Evolutionary conservation across 2,797 vertebrate genomes (phyloP).

Genomic region (Poeciliopsis infans): DNA sequence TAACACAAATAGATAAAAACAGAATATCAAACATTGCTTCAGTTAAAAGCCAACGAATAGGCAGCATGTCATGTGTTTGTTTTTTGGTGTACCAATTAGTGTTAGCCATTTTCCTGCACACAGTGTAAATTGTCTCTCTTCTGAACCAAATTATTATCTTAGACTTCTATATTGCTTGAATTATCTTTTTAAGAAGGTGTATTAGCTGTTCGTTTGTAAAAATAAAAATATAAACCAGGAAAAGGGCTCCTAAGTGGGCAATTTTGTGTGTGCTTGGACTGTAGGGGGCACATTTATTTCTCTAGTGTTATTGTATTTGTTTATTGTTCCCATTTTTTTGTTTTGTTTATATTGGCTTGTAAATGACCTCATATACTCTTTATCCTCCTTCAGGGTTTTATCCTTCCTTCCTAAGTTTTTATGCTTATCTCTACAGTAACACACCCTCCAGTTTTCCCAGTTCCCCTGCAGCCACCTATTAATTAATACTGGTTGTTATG

Average conservation of each 20-base stretch:
- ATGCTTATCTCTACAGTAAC: conserved; percentile 20
- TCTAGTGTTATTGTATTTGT: not conserved
- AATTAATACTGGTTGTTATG: conserved; percentile 60
- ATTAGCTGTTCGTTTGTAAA: not conserved
- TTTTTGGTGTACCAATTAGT: not conserved
- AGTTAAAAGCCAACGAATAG: too few relatives aligned
- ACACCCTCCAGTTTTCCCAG: conserved; percentile 15
- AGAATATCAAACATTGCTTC: too few relatives aligned
- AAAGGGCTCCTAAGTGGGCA: not conserved
- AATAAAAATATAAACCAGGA: not conserved
- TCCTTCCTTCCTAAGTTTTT: conserved; percentile 21
- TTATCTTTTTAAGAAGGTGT: not conserved
- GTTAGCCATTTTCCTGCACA: not conserved
- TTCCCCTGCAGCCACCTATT: conserved; percentile 47
- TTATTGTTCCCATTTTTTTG: not conserved
- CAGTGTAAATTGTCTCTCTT: not conserved
- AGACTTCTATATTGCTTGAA: not conserved
- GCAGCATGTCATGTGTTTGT: not conserved
- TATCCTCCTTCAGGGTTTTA: conserved; percentile 15
- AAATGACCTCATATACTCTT: conserved; percentile 11
- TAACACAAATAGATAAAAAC: too few relatives aligned
- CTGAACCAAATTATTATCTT: not conserved
- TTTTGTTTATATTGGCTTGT: not conserved
- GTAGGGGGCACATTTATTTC: not conserved
- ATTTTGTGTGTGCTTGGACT: not conserved